Evolutionary conservation across 2,113 vertebrate species (phyloP).

Genomic region (Xiphorhynchus elegans): DNA sequence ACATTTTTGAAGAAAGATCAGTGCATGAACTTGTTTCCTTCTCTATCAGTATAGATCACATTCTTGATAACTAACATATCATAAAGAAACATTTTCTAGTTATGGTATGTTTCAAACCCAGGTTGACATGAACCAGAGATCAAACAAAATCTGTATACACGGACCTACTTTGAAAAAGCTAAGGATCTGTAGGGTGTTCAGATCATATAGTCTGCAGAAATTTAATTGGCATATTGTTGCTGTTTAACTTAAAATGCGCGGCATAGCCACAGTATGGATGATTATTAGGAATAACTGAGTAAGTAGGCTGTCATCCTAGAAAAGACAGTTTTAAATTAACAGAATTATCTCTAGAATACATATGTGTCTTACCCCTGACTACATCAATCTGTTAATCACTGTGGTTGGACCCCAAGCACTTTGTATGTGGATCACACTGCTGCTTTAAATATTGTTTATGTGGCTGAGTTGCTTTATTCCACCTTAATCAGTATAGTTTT

Average conservation of each 20-base stretch:
- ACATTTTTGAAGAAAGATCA: not conserved
- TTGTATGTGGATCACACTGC: not conserved
- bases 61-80: slow-evolving; percentile 43
- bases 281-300: slow-evolving; percentile 23
- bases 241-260: slow-evolving; percentile 45
- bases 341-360: not conserved
- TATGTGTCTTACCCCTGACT: not conserved
- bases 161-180: slow-evolving; percentile 61
- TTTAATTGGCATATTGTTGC: slow-evolving; percentile 64
- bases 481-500: not conserved
- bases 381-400: not conserved
- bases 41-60: not conserved
- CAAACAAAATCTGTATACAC: slow-evolving; percentile 69
- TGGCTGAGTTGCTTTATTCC: not conserved
- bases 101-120: slow-evolving; percentile 55
- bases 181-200: slow-evolving; percentile 53
- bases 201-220: slow-evolving; percentile 54
- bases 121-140: slow-evolving; percentile 62
- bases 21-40: not conserved
- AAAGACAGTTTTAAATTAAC: slow-evolving; percentile 11
- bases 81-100: slow-evolving; percentile 47
- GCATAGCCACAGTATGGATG: not conserved
- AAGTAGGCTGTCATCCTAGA: slow-evolving; percentile 11
- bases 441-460: not conserved
- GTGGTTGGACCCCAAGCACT: not conserved